Base-by-base conservation (phyloP, 2,113 vertebrate species). In the Myotis brandtii region DNA sequence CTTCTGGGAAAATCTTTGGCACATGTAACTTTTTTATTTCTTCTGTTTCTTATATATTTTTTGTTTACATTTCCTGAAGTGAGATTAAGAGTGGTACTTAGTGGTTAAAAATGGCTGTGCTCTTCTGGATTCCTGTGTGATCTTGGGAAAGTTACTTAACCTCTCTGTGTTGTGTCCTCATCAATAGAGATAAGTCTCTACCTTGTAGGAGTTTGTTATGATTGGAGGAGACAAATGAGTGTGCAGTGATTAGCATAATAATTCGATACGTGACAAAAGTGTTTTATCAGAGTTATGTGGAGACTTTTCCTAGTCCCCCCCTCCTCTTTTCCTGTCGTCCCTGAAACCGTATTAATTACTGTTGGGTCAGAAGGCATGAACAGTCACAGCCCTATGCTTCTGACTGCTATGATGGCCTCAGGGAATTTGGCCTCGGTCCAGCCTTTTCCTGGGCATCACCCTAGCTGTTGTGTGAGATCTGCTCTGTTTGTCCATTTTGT, bases 41-140 rank as follows among this genome's bases (percentile, higher is more conserved):
- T 95, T 87, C 40, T 81, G 0, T 59, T 84, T 67, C 46, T 75
- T 54, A 59, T 27, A 92, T 75, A 40, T 54, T 94, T 95, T 95
- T 93, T 72, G 64, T 76, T 94, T 83, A 10, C n/a, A 70, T 75
- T 79, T 95, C 23, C 48, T 69, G n/a, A 93, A 72, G 69, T 87
- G 66, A 92, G 70, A 62, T 59, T 70, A 69, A 43, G 87, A 82
- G 34, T 64, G 79, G 40, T 56, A 64, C 8, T 85, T 92, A 20
- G 40, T 72, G 18, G 16, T 82, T 95, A 34, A 87, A 92, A 86
- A 64, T 89, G n/a, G 5, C 69, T 59, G 2, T 81, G 40, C 10
- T 75, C 30, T 67, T 40, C 23, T 54, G 77, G 72, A 32, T 82
- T 50, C 17, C 50, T 56, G 3, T 96, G n/a, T 86, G 73, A 52